Conservation (phyloP, 1,140 invertebrate genomes). For the Glomeris maerens region DNA sequence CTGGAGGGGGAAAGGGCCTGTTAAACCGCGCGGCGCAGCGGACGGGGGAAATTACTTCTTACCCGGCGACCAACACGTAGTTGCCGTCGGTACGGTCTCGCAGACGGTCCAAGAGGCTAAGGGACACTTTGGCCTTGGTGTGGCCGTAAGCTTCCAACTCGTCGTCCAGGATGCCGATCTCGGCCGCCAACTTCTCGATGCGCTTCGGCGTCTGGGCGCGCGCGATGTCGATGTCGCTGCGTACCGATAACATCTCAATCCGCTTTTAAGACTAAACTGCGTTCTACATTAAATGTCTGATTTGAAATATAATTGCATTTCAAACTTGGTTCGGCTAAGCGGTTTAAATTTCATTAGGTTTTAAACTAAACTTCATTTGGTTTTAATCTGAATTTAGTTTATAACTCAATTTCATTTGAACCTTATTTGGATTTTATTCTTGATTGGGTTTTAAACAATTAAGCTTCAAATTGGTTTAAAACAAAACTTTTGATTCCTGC, state of each 20-base stretch:
- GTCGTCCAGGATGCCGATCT: constrained; percentile 63
- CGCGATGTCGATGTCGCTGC: constrained; percentile 82
- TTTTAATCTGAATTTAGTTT: no score
- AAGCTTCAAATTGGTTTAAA: no score
- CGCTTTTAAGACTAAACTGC: constrained; percentile 10
- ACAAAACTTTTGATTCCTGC: no score
- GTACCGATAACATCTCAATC: no score
- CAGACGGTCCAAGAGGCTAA: constrained; percentile 65
- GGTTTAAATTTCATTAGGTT: no score
- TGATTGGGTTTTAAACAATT: no score
- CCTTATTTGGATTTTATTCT: no score
- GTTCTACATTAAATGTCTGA: constrained; percentile 5
- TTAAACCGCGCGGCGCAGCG: no score
- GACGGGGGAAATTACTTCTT: constrained; percentile 26
- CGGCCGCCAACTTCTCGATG: constrained; percentile 56
- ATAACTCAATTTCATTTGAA: no score
- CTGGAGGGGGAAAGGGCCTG: constrained; percentile 36
- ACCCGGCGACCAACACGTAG: constrained; percentile 91
- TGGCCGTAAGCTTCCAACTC: constrained; percentile 85
- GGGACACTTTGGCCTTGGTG: constrained; percentile 88
- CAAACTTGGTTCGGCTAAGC: background rate
- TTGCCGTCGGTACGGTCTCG: constrained; percentile 57
- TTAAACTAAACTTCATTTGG: no score
- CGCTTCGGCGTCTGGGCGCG: constrained; percentile 74
- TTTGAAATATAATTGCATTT: constrained; percentile 3